These are phyloP conservation scores for Caenorhabditis sp. DNA, from an alignment of 2,888 invertebrate genomes.

Conservation along the genomic window DNA sequence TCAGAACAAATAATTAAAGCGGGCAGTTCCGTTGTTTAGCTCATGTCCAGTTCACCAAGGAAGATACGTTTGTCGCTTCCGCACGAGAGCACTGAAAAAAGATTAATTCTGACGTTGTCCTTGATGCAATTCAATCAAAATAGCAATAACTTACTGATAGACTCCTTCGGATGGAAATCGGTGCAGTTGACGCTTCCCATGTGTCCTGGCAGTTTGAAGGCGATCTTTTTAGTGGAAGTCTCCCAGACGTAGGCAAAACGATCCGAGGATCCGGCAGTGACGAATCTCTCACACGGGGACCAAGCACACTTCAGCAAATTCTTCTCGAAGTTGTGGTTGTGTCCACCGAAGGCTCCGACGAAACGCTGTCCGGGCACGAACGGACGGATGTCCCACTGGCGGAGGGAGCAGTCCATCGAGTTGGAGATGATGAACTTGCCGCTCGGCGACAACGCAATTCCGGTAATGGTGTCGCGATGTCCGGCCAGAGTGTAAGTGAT, in stretches of 20 bases:
- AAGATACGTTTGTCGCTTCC: slow-evolving; percentile 96
- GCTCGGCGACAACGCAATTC: slow-evolving; percentile 86
- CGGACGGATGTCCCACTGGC: slow-evolving; percentile 97
- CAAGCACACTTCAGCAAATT: slow-evolving; percentile 94
- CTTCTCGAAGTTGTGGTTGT: slow-evolving; percentile 97
- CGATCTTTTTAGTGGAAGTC: slow-evolving; percentile 89
- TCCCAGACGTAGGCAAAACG: slow-evolving; percentile 97
- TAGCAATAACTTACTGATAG: slow-evolving; percentile 84
- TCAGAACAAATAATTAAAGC: slow-evolving; percentile 6
- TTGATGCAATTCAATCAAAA: slow-evolving; percentile 12
- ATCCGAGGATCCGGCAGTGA: slow-evolving; percentile 91
- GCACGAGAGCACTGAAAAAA: slow-evolving; percentile 87
- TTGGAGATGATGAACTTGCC: slow-evolving; percentile 90
- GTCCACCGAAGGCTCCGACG: slow-evolving; percentile 90
- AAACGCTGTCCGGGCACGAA: slow-evolving; percentile 94
- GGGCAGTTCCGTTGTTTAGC: slow-evolving; percentile 6
- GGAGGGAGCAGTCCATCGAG: slow-evolving; percentile 93
- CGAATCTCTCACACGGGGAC: slow-evolving; percentile 93
- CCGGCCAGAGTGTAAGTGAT: slow-evolving; percentile 88
- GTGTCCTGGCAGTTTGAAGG: slow-evolving; percentile 97
- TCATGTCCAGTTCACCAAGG: slow-evolving; percentile 89
- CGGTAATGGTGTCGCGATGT: slow-evolving; percentile 95
- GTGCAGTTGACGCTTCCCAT: slow-evolving; percentile 97
- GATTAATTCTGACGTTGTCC: not conserved
- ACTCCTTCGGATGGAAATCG: slow-evolving; percentile 94